Percentiles rank a stretch among this genome's conserved stretches.
Conservation (phyloP, 2,113 vertebrate genomes). For the Podocnemis expansa region DNA sequence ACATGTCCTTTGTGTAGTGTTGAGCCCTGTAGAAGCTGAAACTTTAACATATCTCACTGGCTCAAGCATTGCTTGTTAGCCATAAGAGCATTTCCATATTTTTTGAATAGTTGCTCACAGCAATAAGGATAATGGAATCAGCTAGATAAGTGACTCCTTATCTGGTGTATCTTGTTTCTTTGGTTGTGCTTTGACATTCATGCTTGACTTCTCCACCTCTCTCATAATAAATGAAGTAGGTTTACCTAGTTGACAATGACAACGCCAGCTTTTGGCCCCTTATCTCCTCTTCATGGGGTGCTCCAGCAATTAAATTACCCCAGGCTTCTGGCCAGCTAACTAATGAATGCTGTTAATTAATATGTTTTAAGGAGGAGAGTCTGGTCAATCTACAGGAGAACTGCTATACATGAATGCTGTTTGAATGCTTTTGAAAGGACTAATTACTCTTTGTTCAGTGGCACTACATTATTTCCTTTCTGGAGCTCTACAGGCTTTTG, state of each 20-base stretch:
- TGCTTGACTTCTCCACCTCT: slow-evolving; percentile 61
- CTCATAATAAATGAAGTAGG: slow-evolving; percentile 60
- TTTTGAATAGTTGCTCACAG: slow-evolving; percentile 7
- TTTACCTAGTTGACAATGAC: slow-evolving; percentile 48
- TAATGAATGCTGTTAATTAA: slow-evolving; percentile 64
- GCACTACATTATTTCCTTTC: neutral
- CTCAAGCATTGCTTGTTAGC: neutral
- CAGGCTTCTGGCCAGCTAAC: slow-evolving; percentile 37
- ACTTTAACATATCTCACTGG: neutral
- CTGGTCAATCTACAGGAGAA: neutral
- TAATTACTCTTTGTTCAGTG: rapidly evolving
- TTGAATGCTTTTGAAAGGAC: neutral
- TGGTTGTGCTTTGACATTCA: slow-evolving; percentile 45
- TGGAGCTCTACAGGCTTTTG: neutral
- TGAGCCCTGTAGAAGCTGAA: neutral
- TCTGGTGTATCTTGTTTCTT: slow-evolving; percentile 57
- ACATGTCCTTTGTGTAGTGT: neutral
- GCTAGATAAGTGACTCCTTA: slow-evolving; percentile 62
- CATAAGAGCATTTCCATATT: neutral
- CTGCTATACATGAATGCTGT: neutral
- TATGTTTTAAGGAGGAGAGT: slow-evolving; percentile 26
- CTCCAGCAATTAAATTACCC: slow-evolving; percentile 57
- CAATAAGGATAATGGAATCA: slow-evolving; percentile 79
- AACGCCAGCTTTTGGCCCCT: neutral
- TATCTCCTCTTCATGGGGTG: slow-evolving; percentile 17